Evolutionary conservation across 2,797 vertebrate genomes (phyloP), one percentile per base, ranked within the genome.

Genomic region (Denticeps clupeoides): DNA sequence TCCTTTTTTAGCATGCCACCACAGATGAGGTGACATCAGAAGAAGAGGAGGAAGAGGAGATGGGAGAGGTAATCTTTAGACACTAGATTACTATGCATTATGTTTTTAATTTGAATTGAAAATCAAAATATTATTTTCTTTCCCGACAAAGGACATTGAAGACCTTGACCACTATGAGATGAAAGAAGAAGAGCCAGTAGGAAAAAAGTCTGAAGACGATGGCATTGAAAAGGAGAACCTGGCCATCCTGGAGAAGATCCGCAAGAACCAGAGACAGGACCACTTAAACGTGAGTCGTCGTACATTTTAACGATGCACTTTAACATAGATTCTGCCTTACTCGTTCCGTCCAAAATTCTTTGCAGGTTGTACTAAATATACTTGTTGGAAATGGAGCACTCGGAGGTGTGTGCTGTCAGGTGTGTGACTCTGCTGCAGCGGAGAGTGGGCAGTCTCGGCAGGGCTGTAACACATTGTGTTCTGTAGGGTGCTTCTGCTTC

Each of bases 91-190:
- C n/a, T n/a, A n/a, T n/a, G n/a, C n/a, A n/a, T n/a, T n/a, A n/a
- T n/a, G n/a, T n/a, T n/a, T n/a, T n/a, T n/a, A n/a, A n/a, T n/a
- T n/a, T n/a, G n/a, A n/a, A n/a, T n/a, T n/a, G n/a, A n/a, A n/a
- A n/a, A n/a, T n/a, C n/a, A n/a, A n/a, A n/a, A n/a, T 23, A 31
- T n/a, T 2, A 27, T 47, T 11, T 19, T 3, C 27, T 42, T 16
- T 7, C 7, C 5, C 7, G 45, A 55, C 52, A 12, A 65, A 99
- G 93, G 95, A 97, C 77, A 89, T 95, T 13, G 92, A 94, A 71
- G 94, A 99, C 67, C 77, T 99, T 51, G 93, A 99, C 74, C 95
- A 99, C 77, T 99, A 98, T 60, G 95, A 99, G 59, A 99, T 99
- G 95, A 98, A 99, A 86, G 95, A 97, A 69, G 93, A 97, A 69